Conservation (phyloP, 2,888 invertebrate species). For the Drosophila mimetica region DNA sequence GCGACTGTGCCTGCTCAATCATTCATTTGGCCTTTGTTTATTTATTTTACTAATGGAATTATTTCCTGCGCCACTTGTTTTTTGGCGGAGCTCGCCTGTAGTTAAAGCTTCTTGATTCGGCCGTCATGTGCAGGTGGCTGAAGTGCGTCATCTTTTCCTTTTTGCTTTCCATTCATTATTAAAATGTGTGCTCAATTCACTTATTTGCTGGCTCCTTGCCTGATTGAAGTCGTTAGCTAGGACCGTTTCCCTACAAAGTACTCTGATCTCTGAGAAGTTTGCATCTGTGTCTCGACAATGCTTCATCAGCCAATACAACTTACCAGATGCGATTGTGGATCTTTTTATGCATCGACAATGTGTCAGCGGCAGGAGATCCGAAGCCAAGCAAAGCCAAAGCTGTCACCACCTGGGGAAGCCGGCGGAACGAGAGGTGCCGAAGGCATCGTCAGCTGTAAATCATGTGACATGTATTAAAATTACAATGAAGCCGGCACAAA, state of each 20-base stretch:
- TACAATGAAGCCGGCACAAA: slow-evolving; percentile 41
- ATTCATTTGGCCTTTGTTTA: slow-evolving; percentile 77
- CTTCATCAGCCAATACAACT: not conserved
- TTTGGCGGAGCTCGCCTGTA: not conserved
- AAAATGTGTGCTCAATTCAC: slow-evolving; percentile 11
- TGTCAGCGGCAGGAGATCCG: slow-evolving; percentile 13
- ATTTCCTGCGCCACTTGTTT: slow-evolving; percentile 55
- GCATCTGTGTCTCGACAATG: not conserved
- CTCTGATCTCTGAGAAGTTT: slow-evolving; percentile 27
- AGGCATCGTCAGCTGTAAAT: slow-evolving; percentile 47
- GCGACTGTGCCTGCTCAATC: slow-evolving; percentile 59
- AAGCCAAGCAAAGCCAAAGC: slow-evolving; percentile 6
- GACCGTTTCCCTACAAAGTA: not conserved
- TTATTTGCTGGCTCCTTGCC: not conserved
- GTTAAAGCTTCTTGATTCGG: too few relatives aligned
- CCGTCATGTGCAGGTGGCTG: slow-evolving; percentile 5
- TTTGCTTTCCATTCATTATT: slow-evolving; percentile 41
- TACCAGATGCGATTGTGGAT: not conserved
- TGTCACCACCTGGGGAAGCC: slow-evolving; percentile 20
- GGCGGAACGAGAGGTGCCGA: slow-evolving; percentile 3
- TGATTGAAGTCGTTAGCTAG: slow-evolving; percentile 5
- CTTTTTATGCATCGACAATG: slow-evolving; percentile 16
- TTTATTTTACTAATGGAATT: slow-evolving; percentile 83
- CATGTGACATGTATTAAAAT: slow-evolving; percentile 52
- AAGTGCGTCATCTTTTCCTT: slow-evolving; percentile 51